Percentiles rank a stretch among this genome's conserved stretches.
Evolutionary conservation across 1,140 invertebrate genomes (phyloP).

Genomic region (Apolygus lucorum): DNA sequence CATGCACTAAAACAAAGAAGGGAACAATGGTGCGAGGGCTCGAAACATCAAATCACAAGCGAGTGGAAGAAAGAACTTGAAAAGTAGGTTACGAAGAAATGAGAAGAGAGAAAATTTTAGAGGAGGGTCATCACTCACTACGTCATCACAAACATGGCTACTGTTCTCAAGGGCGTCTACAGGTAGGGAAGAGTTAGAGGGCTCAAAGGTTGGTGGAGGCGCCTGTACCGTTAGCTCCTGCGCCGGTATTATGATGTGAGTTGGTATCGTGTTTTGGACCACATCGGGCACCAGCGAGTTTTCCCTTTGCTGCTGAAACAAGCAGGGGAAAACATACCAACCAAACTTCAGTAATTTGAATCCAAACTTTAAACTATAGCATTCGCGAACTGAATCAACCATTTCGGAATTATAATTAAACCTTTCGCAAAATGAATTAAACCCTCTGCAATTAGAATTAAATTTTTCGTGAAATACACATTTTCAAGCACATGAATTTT

Average conservation of each 20-base stretch:
- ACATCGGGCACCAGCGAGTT: slow-evolving; percentile 26
- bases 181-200: background rate
- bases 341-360: no score
- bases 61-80: background rate
- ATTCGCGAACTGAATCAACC: no score
- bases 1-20: no score
- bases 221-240: slow-evolving; percentile 23
- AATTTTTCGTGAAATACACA: no score
- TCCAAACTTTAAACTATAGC: no score
- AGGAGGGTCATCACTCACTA: slow-evolving; percentile 1
- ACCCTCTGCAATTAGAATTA: no score
- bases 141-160: background rate
- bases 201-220: background rate
- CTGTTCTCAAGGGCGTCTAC: background rate
- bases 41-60: background rate
- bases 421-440: no score
- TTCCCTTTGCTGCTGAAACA: slow-evolving; percentile 28
- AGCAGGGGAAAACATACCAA: no score
- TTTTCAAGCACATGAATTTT: no score
- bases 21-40: background rate
- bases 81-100: background rate
- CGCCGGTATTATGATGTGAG: slow-evolving; percentile 18
- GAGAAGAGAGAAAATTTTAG: background rate
- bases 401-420: no score
- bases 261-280: slow-evolving; percentile 27